Base-by-base conservation (phyloP, 2,888 invertebrate species). In the Eremobia ochroleuca region DNA sequence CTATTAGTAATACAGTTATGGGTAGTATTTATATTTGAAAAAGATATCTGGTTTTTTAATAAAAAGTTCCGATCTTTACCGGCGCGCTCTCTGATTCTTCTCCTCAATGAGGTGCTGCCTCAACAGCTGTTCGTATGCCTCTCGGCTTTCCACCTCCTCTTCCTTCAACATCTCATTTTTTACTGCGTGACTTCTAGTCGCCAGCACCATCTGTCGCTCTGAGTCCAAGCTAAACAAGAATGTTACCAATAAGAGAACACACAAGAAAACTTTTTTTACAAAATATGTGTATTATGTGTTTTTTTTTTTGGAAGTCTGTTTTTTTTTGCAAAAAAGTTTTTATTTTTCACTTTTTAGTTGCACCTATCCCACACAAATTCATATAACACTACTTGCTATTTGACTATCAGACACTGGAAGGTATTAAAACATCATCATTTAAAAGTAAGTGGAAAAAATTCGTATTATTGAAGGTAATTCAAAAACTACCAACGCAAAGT, bases 161-260 rank as follows among this genome's bases (percentile, higher is more conserved):
- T 96, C 96, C n/a, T 95, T 93, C 2, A 97, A 91, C 91, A 96
- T 92, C n/a, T 95, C 95, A 78, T 94, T 94, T 73, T 95, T 96
- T 13, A 95, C 93, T 34, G 94, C 89, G 85, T 97, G 97, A 9
- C 94, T 93, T 37, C 97, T 92, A 4, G 95, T 94, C 2, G 96
- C 96, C 43, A 97, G 89, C 86, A 97, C 97, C 97, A 97, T 97
- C 82, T 95, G 94, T 11, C 96, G 94, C 65, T 97, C 97, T 0
- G 97, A 97, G 78, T 97, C 97, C 68, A 96, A 84, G 43, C 95
- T 97, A 46, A 52, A 49, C 6, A 65, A 52, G 0, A n/a, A 55
- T n/a, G 0, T 25, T 81, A 40, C 5, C 21, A 55, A 2, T 69
- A 34, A 46, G 25, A 66, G 13, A 28, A 65, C 18, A 65, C 18